These are phyloP conservation scores for Entomyzon cyanotis DNA, from an alignment of 2,113 vertebrate species.

Conservation along the genomic window DNA sequence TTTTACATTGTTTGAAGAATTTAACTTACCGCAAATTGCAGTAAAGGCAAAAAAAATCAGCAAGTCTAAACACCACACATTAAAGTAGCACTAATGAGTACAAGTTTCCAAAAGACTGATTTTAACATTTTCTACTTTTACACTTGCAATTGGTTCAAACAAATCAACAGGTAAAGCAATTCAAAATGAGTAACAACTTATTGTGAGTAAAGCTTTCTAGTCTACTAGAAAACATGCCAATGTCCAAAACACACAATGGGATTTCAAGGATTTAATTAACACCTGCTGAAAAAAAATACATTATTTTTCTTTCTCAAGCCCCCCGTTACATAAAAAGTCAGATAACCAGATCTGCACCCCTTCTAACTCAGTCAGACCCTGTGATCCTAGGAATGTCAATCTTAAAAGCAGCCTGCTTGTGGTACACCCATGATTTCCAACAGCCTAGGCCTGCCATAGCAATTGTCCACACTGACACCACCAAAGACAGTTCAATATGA, in stretches of 20 bases:
- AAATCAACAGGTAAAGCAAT: conserved; percentile 28
- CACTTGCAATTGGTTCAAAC: neutral
- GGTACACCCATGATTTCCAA: neutral
- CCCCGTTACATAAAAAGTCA: neutral
- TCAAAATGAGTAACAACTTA: neutral
- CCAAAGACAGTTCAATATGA: neutral
- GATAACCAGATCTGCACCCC: neutral
- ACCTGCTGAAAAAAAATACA: neutral
- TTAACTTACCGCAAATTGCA: neutral
- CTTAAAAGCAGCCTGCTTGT: neutral
- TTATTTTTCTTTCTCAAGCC: neutral
- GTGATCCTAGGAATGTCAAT: neutral
- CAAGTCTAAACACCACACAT: rapidly evolving
- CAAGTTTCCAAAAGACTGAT: neutral
- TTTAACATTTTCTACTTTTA: neutral
- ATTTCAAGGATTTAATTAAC: conserved; percentile 11
- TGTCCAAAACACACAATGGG: neutral
- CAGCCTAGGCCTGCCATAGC: neutral
- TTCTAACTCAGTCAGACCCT: neutral
- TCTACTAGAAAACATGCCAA: neutral
- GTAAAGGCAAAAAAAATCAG: neutral
- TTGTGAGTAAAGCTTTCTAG: neutral
- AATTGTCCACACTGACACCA: rapidly evolving
- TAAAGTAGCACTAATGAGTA: neutral
- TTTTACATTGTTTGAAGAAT: neutral